Base-by-base conservation (phyloP, 2,888 invertebrate genomes). In the Bhutanitis thaidina region DNA sequence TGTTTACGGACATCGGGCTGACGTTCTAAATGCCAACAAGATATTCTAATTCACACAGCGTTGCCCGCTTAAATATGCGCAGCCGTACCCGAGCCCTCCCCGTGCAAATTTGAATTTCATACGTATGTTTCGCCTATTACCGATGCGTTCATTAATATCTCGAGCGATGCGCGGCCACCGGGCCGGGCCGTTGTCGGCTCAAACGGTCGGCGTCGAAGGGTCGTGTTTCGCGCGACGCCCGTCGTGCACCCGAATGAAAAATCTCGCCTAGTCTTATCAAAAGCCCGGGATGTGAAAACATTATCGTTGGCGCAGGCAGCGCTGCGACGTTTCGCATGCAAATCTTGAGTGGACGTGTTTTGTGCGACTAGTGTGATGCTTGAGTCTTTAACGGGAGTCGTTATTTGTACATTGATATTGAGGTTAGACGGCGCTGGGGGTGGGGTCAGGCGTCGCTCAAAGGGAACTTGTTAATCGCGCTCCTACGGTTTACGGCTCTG, bases 111-210 rank as follows among this genome's bases (percentile, higher is more conserved):
- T 89, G 85, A 89, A 89, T 88, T 88, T 89, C 88, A 88, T 87
- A 86, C 85, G 85, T 86, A 87, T 88, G 87, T 86, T 88, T 86
- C 85, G 74, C 81, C 86, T 88, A 88, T 88, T 88, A 88, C 84
- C 80, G 83, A 88, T 89, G 88, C 88, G 82, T 85, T 88, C 88
- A 89, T 89, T 89, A 89, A 88, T 88, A 88, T 83, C 84, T 86
- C 87, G 86, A 87, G 85, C 86, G 87, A 87, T 84, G 82, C 87
- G 83, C 82, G 77, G 73, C 72, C 67, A 61, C 61, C 59, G 60
- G 60, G 55, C 54, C 51, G 63, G 71, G 67, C n/a, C n/a, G 82
- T 67, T 74, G 63, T 77, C 65, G 62, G 72, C 83, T 71, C 64
- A 79, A 71, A 57, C 25, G 59, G 40, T 50, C 46, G 57, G 47